Evolutionary conservation across 2,888 invertebrate species (phyloP), one percentile per base, ranked within the genome.

Genomic region (Andrena dorsata): DNA sequence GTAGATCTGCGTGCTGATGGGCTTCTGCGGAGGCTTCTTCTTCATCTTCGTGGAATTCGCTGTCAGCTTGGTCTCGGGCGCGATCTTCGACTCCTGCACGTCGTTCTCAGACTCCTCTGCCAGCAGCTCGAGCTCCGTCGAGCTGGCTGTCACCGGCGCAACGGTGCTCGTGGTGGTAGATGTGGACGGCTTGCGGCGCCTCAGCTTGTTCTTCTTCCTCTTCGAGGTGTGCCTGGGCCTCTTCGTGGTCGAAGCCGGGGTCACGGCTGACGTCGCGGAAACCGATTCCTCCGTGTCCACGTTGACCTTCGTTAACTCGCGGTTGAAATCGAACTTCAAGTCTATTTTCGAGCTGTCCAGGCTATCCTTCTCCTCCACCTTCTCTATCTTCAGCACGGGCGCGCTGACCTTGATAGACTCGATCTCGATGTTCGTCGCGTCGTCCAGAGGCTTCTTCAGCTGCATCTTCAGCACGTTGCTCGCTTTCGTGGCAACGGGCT

Each of bases 1-100:
- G 90, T 97, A 97, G 32, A 97, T 95, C 92, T 97, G 96, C 0
- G 97, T 96, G 10, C 96, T 95, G 0, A 97, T 95, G 0, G 97
- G 96, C 74, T 96, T 95, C 51, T 75, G 86, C 16, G 85, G 90
- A 81, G 77, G 90, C 56, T 94, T 94, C 92, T 96, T 96, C 90
- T 96, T 96, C 61, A 94, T 94, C 84, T 95, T 95, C 2, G 95
- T 94, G 60, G 94, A 93, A 16, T 90, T 92, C 0, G 85, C 72
- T 0, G 93, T 92, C 28, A 90, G 69, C 82, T 92, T 94, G 32
- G 90, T 92, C 74, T 93, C 94, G 1, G 93, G 93, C 47, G 86
- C 94, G 71, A 91, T 92, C 90, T 94, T 94, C 28, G 93, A 94
- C 87, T 94, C 94, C 61, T 94, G 92, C 41, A 93, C 87, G 16